phyloP scores from a whole-genome alignment of 2,888 invertebrate species.

The Atrina japonica region DNA sequence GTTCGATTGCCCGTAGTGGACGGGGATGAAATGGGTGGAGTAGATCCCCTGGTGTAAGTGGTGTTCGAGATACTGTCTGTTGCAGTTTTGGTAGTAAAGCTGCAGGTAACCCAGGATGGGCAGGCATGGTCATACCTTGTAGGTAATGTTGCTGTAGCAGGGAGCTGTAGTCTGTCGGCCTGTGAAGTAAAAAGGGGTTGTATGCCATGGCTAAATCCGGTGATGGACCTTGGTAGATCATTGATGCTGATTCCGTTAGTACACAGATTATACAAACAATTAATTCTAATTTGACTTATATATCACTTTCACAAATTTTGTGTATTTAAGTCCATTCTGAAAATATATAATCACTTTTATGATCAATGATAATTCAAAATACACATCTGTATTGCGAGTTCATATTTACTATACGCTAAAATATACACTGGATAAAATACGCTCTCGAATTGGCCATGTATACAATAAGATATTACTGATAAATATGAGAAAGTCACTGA shows the following conservation, averaged over 20 bases:
- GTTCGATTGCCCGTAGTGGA: constrained; percentile 82
- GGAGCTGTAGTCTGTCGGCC: constrained; percentile 62
- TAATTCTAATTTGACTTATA: too few species aligned
- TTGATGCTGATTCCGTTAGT: constrained; percentile 33
- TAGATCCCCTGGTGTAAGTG: constrained; percentile 62
- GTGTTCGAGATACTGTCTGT: constrained; percentile 56
- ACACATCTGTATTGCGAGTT: not conserved
- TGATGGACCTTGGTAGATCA: constrained; percentile 60
- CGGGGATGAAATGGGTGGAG: constrained; percentile 61
- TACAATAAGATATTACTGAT: constrained; percentile 14
- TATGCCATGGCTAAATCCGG: constrained; percentile 67
- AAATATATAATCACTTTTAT: too few species aligned
- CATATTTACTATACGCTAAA: constrained; percentile 20
- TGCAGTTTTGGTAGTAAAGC: constrained; percentile 65
- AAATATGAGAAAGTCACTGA: constrained; percentile 7
- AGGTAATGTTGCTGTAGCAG: constrained; percentile 64
- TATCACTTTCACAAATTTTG: too few species aligned
- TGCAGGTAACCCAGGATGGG: constrained; percentile 57
- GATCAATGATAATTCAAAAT: too few species aligned
- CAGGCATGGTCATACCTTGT: constrained; percentile 55
- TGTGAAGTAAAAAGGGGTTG: constrained; percentile 70
- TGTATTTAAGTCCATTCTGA: too few species aligned
- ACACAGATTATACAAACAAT: not conserved
- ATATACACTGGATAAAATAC: constrained; percentile 11
- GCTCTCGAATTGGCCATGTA: constrained; percentile 24